Conservation (phyloP, 2,888 invertebrate species). For the Eupithecia centaureata region DNA sequence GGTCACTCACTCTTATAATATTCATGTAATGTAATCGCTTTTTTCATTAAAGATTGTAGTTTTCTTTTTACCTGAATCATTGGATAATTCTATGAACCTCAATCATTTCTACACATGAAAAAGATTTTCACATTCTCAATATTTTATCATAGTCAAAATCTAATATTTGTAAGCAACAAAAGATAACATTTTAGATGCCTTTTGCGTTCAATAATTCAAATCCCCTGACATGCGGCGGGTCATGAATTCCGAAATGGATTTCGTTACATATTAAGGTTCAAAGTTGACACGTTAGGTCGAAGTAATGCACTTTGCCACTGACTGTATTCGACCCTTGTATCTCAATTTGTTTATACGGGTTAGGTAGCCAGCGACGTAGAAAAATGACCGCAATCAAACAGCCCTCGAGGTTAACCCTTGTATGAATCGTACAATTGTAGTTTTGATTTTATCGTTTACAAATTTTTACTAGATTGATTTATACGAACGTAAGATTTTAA, state of each 20-base stretch:
- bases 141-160: not conserved
- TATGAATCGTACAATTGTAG: slow-evolving; percentile 1
- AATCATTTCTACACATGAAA: too few relatives aligned
- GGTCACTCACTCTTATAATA: too few relatives aligned
- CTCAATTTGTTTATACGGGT: slow-evolving; percentile 15
- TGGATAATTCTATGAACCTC: too few relatives aligned
- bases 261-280: slow-evolving; percentile 1
- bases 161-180: not conserved
- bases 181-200: not conserved
- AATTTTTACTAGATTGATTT: not conserved
- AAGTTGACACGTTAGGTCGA: not conserved
- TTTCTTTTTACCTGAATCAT: too few relatives aligned
- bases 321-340: slow-evolving; percentile 14
- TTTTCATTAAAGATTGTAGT: too few relatives aligned
- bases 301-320: slow-evolving; percentile 8
- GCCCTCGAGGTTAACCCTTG: slow-evolving; percentile 6
- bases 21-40: too few relatives aligned
- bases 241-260: slow-evolving; percentile 1
- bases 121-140: too few relatives aligned
- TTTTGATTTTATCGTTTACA: not conserved
- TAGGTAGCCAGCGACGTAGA: slow-evolving; percentile 13
- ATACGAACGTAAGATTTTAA: not conserved
- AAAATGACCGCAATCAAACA: slow-evolving; percentile 21
- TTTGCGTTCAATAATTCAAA: slow-evolving; percentile 3
- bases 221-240: not conserved